Evolutionary conservation across 2,888 invertebrate species (phyloP), one percentile per base, ranked within the genome.

Genomic region (Nemoura dubitans): DNA sequence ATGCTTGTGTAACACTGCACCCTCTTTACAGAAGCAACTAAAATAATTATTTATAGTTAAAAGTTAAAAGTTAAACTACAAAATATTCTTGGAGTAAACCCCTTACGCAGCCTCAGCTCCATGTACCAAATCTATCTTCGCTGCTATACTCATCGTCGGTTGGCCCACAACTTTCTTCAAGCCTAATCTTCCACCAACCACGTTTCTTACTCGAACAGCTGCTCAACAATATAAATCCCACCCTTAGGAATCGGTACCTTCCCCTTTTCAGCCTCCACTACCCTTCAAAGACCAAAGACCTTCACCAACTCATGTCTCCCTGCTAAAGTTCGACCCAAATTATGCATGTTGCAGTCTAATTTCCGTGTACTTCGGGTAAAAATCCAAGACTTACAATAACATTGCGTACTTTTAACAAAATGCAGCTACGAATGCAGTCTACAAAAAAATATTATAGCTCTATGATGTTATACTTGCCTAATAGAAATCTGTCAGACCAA

Each of bases 261-360:
- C 59, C 59, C 59, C 59, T 59, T 36, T 36, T 36, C 36, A 59
- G 14, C 21, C 59, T 1, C 36, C 21, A 59, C 59, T 21, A 59
- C 59, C 59, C 59, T 59, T 21, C 21, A 59, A 3, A 1, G 14
- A 21, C 59, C 59, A 36, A 14, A 7, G 3, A 59, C 59, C 59
- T 59, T 21, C 59, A 1, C 59, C 59, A 59, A 59, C 59, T 59
- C 21, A 7, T 59, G 21, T 14, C 59, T 59, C 59, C 59, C 59
- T 59, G 59, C 21, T 59, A 7, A 21, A 21, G 2, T 59, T 10
- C 14, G 59, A 1, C 59, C 21, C 1, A 21, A 59, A 59, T 59
- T 59, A 59, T 59, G 59, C 59, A 59, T 59, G 59, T 59, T 59
- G 59, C 59, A 59, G 59, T 59, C 59, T 7, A 59, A 59, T 59